Evolutionary conservation across 2,888 invertebrate species (phyloP).

Genomic region (Nyleta sp.): DNA sequence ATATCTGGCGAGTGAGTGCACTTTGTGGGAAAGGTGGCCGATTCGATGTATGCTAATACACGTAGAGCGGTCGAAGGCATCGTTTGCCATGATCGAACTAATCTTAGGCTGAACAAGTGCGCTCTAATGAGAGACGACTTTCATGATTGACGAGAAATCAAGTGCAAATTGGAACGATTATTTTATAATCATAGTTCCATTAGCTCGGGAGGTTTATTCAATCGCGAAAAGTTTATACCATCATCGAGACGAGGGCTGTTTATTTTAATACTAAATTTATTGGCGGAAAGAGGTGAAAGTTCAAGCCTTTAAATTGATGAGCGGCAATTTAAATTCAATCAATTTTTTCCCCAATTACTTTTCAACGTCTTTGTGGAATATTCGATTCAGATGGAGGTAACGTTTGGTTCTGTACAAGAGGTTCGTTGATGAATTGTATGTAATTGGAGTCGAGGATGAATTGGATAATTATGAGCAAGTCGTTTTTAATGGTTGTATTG

Average conservation of each 20-base stretch:
- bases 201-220: neutral
- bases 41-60: slow-evolving; percentile 51
- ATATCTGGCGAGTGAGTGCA: slow-evolving; percentile 45
- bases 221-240: too few species aligned
- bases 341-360: neutral
- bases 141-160: slow-evolving; percentile 46
- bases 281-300: neutral
- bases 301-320: slow-evolving; percentile 1
- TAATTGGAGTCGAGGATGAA: neutral
- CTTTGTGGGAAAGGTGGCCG: slow-evolving; percentile 49
- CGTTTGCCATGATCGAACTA: slow-evolving; percentile 44
- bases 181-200: slow-evolving; percentile 33
- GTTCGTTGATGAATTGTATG: slow-evolving; percentile 5
- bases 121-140: slow-evolving; percentile 50
- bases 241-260: too few species aligned
- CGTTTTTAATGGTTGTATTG: neutral
- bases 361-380: too few species aligned
- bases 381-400: neutral
- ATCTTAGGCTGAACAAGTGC: slow-evolving; percentile 31
- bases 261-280: slow-evolving; percentile 10
- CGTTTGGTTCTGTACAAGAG: neutral
- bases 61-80: slow-evolving; percentile 32
- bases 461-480: slow-evolving; percentile 12
- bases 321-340: slow-evolving; percentile 16
- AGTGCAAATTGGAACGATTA: slow-evolving; percentile 45